Conservation (phyloP, 1,140 invertebrate species). For the Zaprionus vittiger region DNA sequence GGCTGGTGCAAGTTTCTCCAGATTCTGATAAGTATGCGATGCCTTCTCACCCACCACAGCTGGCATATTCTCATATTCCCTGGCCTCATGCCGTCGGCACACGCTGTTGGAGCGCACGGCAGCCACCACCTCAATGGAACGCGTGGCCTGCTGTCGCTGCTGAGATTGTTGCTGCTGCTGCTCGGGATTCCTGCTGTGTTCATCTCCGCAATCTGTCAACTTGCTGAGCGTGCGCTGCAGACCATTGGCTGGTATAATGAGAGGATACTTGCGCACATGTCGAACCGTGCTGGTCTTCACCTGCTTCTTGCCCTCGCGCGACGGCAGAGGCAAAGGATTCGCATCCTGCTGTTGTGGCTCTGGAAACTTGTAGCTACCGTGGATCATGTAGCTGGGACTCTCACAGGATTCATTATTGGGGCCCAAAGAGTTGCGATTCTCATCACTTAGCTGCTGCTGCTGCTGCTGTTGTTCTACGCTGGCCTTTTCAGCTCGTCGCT, state of each 20-base stretch:
- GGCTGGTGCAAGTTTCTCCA: constrained; percentile 65
- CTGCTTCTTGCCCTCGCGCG: constrained; percentile 90
- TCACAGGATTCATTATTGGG: constrained; percentile 62
- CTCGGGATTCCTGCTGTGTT: constrained; percentile 8
- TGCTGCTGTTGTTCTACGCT: constrained; percentile 23
- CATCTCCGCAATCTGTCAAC: constrained; percentile 84
- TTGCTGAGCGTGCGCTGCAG: constrained; percentile 87
- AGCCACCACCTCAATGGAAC: constrained; percentile 66
- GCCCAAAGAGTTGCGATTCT: constrained; percentile 59
- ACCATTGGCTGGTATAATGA: constrained; percentile 91
- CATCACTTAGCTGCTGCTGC: constrained; percentile 35
- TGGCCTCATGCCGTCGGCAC: constrained; percentile 42
- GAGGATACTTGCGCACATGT: constrained; percentile 94
- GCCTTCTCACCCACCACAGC: constrained; percentile 25
- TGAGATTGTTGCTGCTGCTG: constrained; percentile 12
- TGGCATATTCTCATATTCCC: constrained; percentile 71
- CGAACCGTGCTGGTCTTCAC: constrained; percentile 88
- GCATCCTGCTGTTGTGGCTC: constrained; percentile 83
- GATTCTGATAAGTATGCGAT: constrained; percentile 77
- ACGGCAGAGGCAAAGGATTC: constrained; percentile 93
- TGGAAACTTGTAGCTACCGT: constrained; percentile 71
- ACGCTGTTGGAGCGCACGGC: constrained; percentile 54
- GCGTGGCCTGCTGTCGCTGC: constrained; percentile 14
- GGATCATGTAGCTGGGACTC: constrained; percentile 81
- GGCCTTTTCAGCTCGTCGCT: constrained; percentile 51